Percentiles rank a stretch among this genome's conserved stretches.
These are phyloP conservation scores for Diorhabda sublineata DNA, from an alignment of 1,140 invertebrate genomes.

Conservation along the genomic window DNA sequence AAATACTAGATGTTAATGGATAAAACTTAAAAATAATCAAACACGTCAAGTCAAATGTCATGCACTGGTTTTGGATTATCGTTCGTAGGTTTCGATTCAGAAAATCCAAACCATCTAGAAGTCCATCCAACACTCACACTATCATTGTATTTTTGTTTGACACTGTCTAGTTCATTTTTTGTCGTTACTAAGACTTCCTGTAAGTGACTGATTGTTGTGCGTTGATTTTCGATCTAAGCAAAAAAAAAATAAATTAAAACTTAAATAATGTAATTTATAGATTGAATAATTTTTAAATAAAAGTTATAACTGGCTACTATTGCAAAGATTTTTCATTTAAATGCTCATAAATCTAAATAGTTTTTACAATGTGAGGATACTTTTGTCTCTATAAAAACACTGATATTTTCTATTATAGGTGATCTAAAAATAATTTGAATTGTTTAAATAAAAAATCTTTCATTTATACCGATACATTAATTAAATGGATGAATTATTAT, in stretches of 20 bases:
- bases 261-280: conserved; percentile 8
- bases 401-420: too few relatives aligned
- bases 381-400: too few relatives aligned
- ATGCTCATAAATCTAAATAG: too few relatives aligned
- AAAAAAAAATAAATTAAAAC: conserved; percentile 13
- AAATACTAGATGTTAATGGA: conserved; percentile 3
- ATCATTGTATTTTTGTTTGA: conserved; percentile 33
- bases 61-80: conserved; percentile 38
- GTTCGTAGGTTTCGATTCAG: conserved; percentile 25
- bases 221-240: conserved; percentile 39
- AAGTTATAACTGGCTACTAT: background rate
- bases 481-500: too few relatives aligned
- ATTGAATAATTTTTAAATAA: background rate
- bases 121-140: conserved; percentile 44
- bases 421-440: too few relatives aligned
- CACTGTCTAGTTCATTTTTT: conserved; percentile 41
- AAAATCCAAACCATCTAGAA: conserved; percentile 38
- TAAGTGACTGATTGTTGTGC: conserved; percentile 38
- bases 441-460: too few relatives aligned
- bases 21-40: background rate
- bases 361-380: too few relatives aligned
- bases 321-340: too few relatives aligned
- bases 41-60: conserved; percentile 33
- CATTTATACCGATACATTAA: too few relatives aligned
- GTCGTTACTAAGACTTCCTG: conserved; percentile 37